A percentile compares a stretch with the other conserved stretches of the same genome.
These are phyloP conservation scores for Falco berigora DNA, from an alignment of 2,797 vertebrate species.

Conservation along the genomic window DNA sequence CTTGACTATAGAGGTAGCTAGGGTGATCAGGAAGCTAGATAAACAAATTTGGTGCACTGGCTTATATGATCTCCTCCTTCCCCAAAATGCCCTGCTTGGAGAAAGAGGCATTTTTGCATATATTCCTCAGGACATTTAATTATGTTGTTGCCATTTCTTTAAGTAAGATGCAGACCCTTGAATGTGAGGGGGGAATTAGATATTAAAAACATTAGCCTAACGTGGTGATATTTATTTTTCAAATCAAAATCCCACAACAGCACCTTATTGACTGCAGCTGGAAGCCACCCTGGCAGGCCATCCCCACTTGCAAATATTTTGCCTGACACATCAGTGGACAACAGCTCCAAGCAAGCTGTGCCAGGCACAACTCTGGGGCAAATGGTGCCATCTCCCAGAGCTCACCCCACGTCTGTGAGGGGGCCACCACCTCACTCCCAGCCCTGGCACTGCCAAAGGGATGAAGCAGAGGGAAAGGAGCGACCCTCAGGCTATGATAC, in stretches of 20 bases:
- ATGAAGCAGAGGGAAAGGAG: not conserved
- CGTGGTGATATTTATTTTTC: not conserved
- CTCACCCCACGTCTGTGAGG: accelerated
- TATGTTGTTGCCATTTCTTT: not conserved
- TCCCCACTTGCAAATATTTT: not conserved
- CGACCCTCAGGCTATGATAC: not conserved
- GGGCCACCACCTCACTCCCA: not conserved
- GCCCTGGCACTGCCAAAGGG: accelerated
- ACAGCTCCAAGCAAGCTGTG: not conserved
- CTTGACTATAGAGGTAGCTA: not conserved
- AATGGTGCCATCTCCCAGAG: not conserved
- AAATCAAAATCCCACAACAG: not conserved
- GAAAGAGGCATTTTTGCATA: not conserved
- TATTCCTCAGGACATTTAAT: not conserved
- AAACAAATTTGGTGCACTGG: not conserved
- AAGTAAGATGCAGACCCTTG: not conserved
- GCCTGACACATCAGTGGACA: not conserved
- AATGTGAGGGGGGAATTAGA: not conserved
- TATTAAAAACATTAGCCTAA: not conserved
- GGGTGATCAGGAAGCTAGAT: not conserved
- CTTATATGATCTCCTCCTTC: not conserved
- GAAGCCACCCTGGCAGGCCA: not conserved
- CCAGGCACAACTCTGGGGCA: not conserved
- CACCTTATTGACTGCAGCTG: not conserved
- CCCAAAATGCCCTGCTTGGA: not conserved